Percentiles rank a stretch among this genome's conserved stretches.
Evolutionary conservation across 2,797 vertebrate genomes (phyloP).

Genomic region (Craterocephalus amniculus): DNA sequence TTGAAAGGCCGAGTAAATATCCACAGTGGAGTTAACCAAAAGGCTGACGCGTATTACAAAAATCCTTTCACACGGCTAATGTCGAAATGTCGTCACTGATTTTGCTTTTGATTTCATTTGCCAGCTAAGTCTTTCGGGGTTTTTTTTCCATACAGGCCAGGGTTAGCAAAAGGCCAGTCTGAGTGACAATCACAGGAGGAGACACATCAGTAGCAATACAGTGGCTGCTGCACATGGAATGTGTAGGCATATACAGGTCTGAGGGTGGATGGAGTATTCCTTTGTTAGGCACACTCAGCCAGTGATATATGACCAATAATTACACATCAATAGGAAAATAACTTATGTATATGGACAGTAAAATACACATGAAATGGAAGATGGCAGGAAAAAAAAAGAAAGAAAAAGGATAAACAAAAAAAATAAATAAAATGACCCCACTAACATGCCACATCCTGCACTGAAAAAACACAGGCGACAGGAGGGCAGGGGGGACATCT

Average conservation of each 20-base stretch:
- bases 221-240: conserved; percentile 79
- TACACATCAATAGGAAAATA: conserved; percentile 78
- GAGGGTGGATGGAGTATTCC: conserved; percentile 66
- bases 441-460: conserved; percentile 79
- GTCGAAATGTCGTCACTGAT: conserved; percentile 8
- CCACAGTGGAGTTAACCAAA: conserved; percentile 22
- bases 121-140: conserved; percentile 42
- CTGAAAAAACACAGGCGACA: conserved; percentile 56
- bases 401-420: conserved; percentile 52
- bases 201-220: conserved; percentile 81
- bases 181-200: conserved; percentile 73
- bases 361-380: conserved; percentile 79
- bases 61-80: conserved; percentile 20
- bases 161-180: conserved; percentile 57
- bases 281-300: conserved; percentile 76
- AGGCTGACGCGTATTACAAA: conserved; percentile 15
- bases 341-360: conserved; percentile 78
- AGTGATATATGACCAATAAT: conserved; percentile 79
- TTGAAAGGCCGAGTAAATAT: conserved; percentile 24
- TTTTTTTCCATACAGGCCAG: conserved; percentile 34
- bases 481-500: conserved; percentile 57
- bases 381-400: conserved; percentile 63
- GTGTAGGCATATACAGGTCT: conserved; percentile 76
- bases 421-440: conserved; percentile 68
- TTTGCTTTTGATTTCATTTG: conserved; percentile 26